Conservation (phyloP, 1,140 invertebrate species). For the Atta cephalotes region DNA sequence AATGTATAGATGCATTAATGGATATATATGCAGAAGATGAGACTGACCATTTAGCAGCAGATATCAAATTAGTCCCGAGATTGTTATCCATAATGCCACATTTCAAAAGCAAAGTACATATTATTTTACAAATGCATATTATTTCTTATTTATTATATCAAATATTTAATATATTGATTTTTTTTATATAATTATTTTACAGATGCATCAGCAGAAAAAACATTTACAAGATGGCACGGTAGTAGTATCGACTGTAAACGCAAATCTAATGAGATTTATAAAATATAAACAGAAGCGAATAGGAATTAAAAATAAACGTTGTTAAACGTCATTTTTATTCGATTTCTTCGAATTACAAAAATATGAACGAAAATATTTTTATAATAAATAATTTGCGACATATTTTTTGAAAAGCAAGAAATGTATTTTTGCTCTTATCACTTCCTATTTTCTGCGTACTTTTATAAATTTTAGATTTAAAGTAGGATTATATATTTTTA, state of each 20-base stretch:
- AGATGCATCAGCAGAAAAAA: slow-evolving; percentile 89
- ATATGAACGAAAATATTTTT: slow-evolving; percentile 18
- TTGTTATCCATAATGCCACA: slow-evolving; percentile 87
- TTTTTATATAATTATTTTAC: slow-evolving; percentile 71
- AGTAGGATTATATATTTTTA: slow-evolving; percentile 18
- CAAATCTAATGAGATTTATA: slow-evolving; percentile 91
- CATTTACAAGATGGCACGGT: slow-evolving; percentile 88
- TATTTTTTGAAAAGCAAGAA: not conserved
- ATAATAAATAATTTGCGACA: slow-evolving; percentile 28
- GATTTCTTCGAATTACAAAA: not conserved
- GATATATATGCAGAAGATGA: slow-evolving; percentile 93
- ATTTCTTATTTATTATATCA: not conserved
- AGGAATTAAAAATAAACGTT: slow-evolving; percentile 25
- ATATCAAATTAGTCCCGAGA: slow-evolving; percentile 88
- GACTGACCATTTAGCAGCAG: slow-evolving; percentile 88
- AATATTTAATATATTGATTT: slow-evolving; percentile 10
- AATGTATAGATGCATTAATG: slow-evolving; percentile 91
- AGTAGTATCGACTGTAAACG: slow-evolving; percentile 89
- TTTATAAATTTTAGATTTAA: not conserved
- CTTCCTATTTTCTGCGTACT: not conserved
- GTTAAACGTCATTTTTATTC: slow-evolving; percentile 1
- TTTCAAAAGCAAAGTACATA: slow-evolving; percentile 89
- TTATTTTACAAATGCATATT: not conserved
- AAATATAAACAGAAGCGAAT: slow-evolving; percentile 87
- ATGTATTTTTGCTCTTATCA: not conserved